Conservation (phyloP, 2,888 invertebrate species). For the Leptinotarsa peninsularis region DNA sequence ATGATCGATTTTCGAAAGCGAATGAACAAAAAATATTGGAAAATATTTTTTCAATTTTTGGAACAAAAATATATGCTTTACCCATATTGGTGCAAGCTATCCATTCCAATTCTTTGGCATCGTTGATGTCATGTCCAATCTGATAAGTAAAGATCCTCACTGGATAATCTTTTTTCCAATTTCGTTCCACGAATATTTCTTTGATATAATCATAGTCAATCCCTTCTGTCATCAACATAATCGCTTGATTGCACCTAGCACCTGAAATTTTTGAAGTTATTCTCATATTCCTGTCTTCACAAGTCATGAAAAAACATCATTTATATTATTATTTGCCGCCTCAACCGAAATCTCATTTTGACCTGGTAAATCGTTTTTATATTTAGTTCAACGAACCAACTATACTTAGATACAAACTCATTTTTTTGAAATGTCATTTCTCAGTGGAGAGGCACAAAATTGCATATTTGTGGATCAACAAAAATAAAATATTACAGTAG, state of each 20-base stretch:
- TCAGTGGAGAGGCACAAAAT: no score
- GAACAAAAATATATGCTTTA: slow-evolving; percentile 52
- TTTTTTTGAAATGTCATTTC: no score
- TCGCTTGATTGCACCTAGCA: slow-evolving; percentile 86
- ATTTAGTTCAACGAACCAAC: no score
- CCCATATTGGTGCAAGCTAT: slow-evolving; percentile 97
- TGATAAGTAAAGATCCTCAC: slow-evolving; percentile 97
- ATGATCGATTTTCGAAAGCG: no score
- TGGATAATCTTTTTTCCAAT: slow-evolving; percentile 77
- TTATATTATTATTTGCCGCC: no score
- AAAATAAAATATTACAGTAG: no score
- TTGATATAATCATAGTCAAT: slow-evolving; percentile 89
- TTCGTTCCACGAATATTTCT: slow-evolving; percentile 88
- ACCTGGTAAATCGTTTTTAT: no score
- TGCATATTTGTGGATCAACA: no score
- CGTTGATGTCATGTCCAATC: slow-evolving; percentile 83
- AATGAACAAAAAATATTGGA: background rate
- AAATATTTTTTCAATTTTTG: no score
- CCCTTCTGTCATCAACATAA: slow-evolving; percentile 98
- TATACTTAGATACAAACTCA: no score
- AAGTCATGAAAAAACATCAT: no score
- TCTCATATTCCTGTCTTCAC: background rate
- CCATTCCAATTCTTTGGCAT: slow-evolving; percentile 91
- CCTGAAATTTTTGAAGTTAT: slow-evolving; percentile 39
- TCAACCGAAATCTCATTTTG: no score